These are phyloP conservation scores for Augochlorella aurata DNA, from an alignment of 2,888 invertebrate genomes.

Conservation along the genomic window DNA sequence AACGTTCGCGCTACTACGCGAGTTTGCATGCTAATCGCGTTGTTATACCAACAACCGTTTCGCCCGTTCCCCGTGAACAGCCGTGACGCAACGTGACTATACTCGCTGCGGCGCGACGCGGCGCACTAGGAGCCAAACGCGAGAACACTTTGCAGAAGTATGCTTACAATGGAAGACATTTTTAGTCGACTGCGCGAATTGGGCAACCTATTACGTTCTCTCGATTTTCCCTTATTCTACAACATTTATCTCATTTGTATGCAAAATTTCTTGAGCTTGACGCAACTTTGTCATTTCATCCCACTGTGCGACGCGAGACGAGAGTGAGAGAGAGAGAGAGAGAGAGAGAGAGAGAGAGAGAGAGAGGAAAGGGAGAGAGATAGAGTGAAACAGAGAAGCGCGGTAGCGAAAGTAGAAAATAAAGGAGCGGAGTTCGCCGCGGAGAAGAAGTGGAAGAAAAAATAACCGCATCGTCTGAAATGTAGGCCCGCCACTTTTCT, in stretches of 20 bases:
- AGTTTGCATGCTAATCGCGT: conserved; percentile 49
- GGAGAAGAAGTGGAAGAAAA: conserved; percentile 6
- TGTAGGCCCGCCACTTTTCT: conserved; percentile 67
- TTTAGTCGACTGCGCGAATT: no score
- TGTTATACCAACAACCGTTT: conserved; percentile 45
- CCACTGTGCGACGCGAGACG: no score
- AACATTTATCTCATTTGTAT: no score
- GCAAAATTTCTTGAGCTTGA: no score
- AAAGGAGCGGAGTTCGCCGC: background rate
- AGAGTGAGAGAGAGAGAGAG: no score
- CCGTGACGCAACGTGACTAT: conserved; percentile 33
- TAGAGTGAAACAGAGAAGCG: background rate
- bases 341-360: background rate
- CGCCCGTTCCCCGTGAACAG: conserved; percentile 24
- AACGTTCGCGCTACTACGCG: background rate
- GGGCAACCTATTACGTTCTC: no score
- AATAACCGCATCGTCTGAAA: conserved; percentile 64
- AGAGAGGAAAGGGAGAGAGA: conserved; percentile 5
- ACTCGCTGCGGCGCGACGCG: background rate
- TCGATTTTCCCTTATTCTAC: no score
- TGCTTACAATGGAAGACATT: no score
- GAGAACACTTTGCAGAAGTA: no score
- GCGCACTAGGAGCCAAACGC: no score
- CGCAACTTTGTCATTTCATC: no score
- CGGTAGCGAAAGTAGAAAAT: conserved; percentile 7